These are phyloP conservation scores for Centroberyx gerrardi DNA, from an alignment of 2,797 vertebrate species.

Conservation along the genomic window DNA sequence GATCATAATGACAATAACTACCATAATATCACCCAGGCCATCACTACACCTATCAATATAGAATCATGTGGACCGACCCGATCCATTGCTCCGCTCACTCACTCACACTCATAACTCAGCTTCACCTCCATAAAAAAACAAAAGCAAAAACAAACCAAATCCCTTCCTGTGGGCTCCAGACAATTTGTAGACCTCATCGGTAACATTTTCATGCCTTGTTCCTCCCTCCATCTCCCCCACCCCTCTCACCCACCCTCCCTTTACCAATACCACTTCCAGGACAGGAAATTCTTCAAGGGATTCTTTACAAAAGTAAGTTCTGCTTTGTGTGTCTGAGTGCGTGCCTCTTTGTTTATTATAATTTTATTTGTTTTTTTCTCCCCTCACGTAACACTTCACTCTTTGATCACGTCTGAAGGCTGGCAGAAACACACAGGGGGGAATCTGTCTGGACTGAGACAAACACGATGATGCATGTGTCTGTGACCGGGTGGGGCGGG, in stretches of 20 bases:
- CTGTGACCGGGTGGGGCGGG: slow-evolving; percentile 22
- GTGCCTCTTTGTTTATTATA: slow-evolving; percentile 56
- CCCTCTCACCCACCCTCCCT: slow-evolving; percentile 78
- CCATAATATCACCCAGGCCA: slow-evolving; percentile 30
- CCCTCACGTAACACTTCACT: slow-evolving; percentile 73
- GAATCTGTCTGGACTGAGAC: slow-evolving; percentile 45
- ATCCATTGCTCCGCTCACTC: slow-evolving; percentile 41
- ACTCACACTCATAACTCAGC: slow-evolving; percentile 54
- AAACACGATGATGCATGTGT: slow-evolving; percentile 67
- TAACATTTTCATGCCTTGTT: slow-evolving; percentile 98
- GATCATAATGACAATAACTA: slow-evolving; percentile 45
- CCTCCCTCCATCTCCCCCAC: slow-evolving; percentile 85
- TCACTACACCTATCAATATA: slow-evolving; percentile 34
- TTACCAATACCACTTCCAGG: slow-evolving; percentile 96
- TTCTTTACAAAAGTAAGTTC: slow-evolving; percentile 99
- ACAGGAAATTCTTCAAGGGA: slow-evolving; percentile 99
- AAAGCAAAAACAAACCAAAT: slow-evolving; percentile 26
- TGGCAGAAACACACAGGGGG: slow-evolving; percentile 52
- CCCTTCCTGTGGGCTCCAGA: slow-evolving; percentile 80
- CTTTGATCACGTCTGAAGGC: slow-evolving; percentile 70
- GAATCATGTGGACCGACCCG: slow-evolving; percentile 34
- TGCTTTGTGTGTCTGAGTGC: slow-evolving; percentile 82
- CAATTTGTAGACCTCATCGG: slow-evolving; percentile 89
- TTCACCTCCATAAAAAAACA: slow-evolving; percentile 30
- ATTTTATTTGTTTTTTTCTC: slow-evolving; percentile 14